Evolutionary conservation across 2,888 invertebrate species (phyloP), one percentile per base, ranked within the genome.

Genomic region (Sturmia bella): DNA sequence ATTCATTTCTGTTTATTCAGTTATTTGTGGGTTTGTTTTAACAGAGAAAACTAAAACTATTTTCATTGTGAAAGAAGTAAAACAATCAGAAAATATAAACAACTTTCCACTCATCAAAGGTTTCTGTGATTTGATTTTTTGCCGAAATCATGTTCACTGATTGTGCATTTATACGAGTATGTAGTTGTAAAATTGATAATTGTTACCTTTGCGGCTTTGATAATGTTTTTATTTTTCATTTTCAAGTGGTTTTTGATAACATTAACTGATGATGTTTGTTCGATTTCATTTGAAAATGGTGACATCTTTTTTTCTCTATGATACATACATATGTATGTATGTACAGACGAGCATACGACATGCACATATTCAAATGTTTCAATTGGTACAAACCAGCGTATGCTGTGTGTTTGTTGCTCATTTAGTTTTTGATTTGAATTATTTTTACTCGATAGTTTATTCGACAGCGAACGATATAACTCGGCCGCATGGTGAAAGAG

Each of bases 201-300:
- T 75, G 45, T 66, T 41, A 32, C 17, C n/a, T 57, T 43, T 63
- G 72, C 56, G 69, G 63, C 68, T 77, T 77, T 77, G 80, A 77
- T 77, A 57, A 0, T 32, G 7, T 27, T 7, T 13, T 2, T 39
- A 39, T 1, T 37, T 41, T 21, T 41, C 24, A 43, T 41, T 61
- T 72, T 76, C 54, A 66, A 68, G 68, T 56, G 61, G 61, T 76
- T 72, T 81, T 61, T 72, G 80, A 81, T 81, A 81, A 81, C 68
- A 66, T 41, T 45, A 32, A 50, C 39, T 63, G 50, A 21, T 61
- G 50, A 12, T 45, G 12, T 56, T 43, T 39, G 12, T 48, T 21
- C 0, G 13, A 12, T 27, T 27, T 43, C 50, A 17, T 52, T 57
- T 17, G 2, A 41, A 56, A 27, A 56, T 17, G 32, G 11, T 41